Base-by-base conservation (phyloP, 92 coral and sea anemone genomes). In the Parazoanthus darwini region DNA sequence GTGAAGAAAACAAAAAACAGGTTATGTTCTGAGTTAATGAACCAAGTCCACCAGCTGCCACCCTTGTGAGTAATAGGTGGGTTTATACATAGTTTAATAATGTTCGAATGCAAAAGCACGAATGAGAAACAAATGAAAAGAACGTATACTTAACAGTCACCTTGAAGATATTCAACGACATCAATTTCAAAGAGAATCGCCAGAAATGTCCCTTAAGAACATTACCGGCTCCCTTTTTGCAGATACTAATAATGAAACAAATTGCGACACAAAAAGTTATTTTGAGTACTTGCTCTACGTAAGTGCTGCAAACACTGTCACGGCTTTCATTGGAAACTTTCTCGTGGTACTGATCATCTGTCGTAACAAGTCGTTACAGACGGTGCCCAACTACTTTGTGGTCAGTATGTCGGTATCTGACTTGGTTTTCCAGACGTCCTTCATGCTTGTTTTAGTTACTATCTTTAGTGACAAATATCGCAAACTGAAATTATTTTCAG, bases 351-450 rank as follows among this genome's bases (percentile, higher is more conserved):
- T 77, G 36, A 13, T 25, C 33, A 46, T 77, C 26, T 77, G 29
- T 46, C 81, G 81, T 13, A 77, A 43, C 35, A 77, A 77, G 14
- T 22, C 81, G 18, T 36, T 43, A 46, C 81, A 77, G 3, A 77
- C 81, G 6, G 7, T 20, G 20, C 81, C 81, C 51, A 77, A 77
- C 58, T 77, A 43, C 29, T 77, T 77, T 77, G 81, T 77, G 14
- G 58, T 20, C 16, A 77, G 81, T 46, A 77, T 43, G 59, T 77
- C 81, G 14, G 15, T 77, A 10, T 77, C 81, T 1, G 81, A 77
- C 58, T 23, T 77, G 35, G 3, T 77, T 77, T 25, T 13, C 8
- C 81, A 36, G 4, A 22, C 29, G 29, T 77, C 54, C 35, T 18
- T 46, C 26, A 26, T 43, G 15, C 18, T 77, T 29, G 33, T 29